Percentiles rank a stretch among this genome's conserved stretches.
phyloP scores from a whole-genome alignment of 2,113 vertebrate species.

The Oreotrochilus melanogaster region DNA sequence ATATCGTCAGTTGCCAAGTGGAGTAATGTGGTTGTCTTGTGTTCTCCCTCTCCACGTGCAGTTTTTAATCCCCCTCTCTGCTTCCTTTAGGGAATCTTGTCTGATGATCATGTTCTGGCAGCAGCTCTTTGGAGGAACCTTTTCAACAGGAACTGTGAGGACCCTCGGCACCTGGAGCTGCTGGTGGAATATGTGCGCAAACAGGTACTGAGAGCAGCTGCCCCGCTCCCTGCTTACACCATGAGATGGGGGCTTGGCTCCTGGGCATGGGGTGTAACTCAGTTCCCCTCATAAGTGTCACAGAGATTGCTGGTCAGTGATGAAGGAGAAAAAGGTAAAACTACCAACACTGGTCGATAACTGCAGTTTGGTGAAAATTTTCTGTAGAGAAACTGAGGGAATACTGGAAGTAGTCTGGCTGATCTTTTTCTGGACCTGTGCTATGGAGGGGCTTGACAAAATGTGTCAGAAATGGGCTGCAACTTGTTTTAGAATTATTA shows the following conservation, averaged over 20 bases:
- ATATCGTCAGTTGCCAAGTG: neutral
- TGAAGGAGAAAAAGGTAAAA: neutral
- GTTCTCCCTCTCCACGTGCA: neutral
- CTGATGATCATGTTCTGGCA: slow-evolving; percentile 89
- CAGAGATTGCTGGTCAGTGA: neutral
- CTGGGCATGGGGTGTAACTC: neutral
- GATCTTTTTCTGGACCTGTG: neutral
- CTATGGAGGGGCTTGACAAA: neutral
- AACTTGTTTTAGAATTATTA: neutral
- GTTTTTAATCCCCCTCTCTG: neutral
- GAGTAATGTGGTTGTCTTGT: neutral
- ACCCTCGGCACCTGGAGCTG: slow-evolving; percentile 90
- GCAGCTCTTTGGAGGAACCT: slow-evolving; percentile 96
- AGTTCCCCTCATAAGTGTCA: neutral
- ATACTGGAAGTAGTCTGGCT: neutral
- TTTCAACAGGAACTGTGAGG: slow-evolving; percentile 90
- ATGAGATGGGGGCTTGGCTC: neutral
- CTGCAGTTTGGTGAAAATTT: neutral
- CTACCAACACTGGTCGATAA: neutral
- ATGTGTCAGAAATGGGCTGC: neutral
- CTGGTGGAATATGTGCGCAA: slow-evolving; percentile 98
- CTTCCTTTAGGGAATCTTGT: slow-evolving; percentile 89
- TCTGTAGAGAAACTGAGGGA: neutral
- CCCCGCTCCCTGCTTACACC: neutral
- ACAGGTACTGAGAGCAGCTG: slow-evolving; percentile 80